Conservation (phyloP, 2,113 vertebrate species). For the Arenaria interpres region DNA sequence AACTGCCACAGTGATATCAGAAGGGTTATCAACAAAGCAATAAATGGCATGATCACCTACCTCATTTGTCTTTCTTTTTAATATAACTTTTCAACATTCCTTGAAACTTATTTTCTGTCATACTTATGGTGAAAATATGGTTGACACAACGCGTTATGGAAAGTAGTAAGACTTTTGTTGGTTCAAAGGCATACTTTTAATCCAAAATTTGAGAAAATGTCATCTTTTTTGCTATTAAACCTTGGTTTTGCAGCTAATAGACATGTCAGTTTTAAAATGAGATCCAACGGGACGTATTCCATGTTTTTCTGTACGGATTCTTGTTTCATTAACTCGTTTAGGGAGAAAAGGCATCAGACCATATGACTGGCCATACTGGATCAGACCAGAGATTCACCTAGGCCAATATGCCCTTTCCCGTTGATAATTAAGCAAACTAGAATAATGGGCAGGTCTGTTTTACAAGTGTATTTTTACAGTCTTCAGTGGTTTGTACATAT, state of each 20-base stretch:
- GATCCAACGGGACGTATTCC: neutral
- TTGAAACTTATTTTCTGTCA: neutral
- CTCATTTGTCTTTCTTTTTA: neutral
- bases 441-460: neutral
- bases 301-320: neutral
- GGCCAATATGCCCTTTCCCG: neutral
- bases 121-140: fast-evolving
- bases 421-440: neutral
- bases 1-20: neutral
- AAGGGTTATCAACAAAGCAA: neutral
- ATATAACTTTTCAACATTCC: neutral
- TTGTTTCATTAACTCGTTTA: neutral
- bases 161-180: neutral
- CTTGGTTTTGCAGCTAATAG: neutral
- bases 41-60: neutral
- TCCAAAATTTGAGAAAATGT: neutral
- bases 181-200: neutral
- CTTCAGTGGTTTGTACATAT: neutral
- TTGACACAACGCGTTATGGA: neutral
- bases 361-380: neutral
- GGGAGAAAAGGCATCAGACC: neutral
- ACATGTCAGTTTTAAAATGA: neutral
- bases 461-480: neutral
- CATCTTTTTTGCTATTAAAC: neutral
- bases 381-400: neutral